phyloP scores from a whole-genome alignment of 2,113 vertebrate species.

The Kryptolebias marmoratus region DNA sequence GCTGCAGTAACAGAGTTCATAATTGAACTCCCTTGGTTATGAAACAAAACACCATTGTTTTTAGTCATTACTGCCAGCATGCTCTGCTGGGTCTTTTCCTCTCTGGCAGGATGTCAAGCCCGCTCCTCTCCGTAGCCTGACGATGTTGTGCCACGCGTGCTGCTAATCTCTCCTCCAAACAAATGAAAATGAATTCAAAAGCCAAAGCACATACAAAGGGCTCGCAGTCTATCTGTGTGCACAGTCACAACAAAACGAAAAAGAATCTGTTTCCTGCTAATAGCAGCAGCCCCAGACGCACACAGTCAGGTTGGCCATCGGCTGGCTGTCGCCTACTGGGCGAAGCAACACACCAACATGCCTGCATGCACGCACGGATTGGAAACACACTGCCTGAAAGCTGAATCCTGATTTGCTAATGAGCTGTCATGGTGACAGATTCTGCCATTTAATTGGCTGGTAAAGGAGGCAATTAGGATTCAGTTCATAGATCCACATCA shows the following conservation, averaged over 20 bases:
- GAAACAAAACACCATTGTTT: conserved; percentile 40
- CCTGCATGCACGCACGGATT: not conserved
- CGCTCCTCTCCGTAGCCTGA: conserved; percentile 19
- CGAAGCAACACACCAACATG: conserved; percentile 36
- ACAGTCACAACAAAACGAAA: not conserved
- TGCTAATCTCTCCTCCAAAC: conserved; percentile 54
- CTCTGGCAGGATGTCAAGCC: conserved; percentile 49
- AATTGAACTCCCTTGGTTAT: conserved; percentile 42
- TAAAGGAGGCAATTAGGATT: conserved; percentile 61
- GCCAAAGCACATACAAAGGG: conserved; percentile 30
- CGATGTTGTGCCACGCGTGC: conserved; percentile 28
- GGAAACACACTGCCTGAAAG: conserved; percentile 36
- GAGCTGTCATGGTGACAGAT: conserved; percentile 70
- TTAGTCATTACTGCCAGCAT: conserved; percentile 52
- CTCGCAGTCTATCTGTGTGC: conserved; percentile 43
- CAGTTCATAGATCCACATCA: conserved; percentile 48
- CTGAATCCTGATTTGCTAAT: conserved; percentile 61
- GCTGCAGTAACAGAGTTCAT: conserved; percentile 27
- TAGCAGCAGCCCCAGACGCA: conserved; percentile 29
- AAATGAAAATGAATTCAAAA: conserved; percentile 55
- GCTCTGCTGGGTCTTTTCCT: conserved; percentile 44
- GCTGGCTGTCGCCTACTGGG: conserved; percentile 22
- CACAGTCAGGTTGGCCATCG: conserved; percentile 18
- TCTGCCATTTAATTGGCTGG: conserved; percentile 69
- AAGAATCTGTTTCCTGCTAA: conserved; percentile 40